A percentile compares a stretch with the other conserved stretches of the same genome.
These are phyloP conservation scores for Gadus macrocephalus DNA, from an alignment of 2,113 vertebrate species.

Conservation along the genomic window DNA sequence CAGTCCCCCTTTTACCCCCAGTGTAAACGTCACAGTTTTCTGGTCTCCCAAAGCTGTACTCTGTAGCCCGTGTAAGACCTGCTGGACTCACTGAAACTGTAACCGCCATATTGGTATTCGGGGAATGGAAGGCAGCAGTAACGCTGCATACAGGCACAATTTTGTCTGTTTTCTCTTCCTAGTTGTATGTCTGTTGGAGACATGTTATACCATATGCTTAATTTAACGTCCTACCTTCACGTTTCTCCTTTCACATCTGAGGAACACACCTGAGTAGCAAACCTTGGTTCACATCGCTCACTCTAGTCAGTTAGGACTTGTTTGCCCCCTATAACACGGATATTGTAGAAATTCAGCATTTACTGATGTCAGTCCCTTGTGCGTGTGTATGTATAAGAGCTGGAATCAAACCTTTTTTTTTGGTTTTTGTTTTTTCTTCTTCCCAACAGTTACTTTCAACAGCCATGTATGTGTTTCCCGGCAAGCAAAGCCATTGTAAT, in stretches of 20 bases:
- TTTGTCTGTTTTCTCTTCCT: constrained; percentile 11
- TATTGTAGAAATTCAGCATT: constrained; percentile 27
- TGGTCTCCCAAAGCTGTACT: constrained; percentile 15
- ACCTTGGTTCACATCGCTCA: constrained; percentile 7
- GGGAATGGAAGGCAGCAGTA: constrained; percentile 17
- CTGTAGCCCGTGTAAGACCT: constrained; percentile 14
- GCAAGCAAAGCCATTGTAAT: constrained; percentile 34
- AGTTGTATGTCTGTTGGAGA: not conserved
- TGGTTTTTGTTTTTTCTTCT: constrained; percentile 12
- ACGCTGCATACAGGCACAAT: constrained; percentile 9
- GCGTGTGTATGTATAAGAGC: constrained; percentile 17
- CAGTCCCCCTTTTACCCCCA: constrained; percentile 8
- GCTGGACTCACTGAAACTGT: constrained; percentile 11
- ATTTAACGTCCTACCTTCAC: not conserved
- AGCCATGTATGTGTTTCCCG: constrained; percentile 20
- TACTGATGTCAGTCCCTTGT: constrained; percentile 20
- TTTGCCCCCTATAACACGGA: constrained; percentile 10
- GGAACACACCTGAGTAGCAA: constrained; percentile 8
- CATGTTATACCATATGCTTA: no score
- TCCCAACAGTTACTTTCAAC: no score
- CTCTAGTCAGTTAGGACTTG: constrained; percentile 13
- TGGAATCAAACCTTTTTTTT: constrained; percentile 6
- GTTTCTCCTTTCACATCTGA: constrained; percentile 2
- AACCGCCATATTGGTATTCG: constrained; percentile 15
- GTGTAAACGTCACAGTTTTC: constrained; percentile 11